Base-by-base conservation (phyloP, 2,797 vertebrate species). In the Gobio occitaniae region DNA sequence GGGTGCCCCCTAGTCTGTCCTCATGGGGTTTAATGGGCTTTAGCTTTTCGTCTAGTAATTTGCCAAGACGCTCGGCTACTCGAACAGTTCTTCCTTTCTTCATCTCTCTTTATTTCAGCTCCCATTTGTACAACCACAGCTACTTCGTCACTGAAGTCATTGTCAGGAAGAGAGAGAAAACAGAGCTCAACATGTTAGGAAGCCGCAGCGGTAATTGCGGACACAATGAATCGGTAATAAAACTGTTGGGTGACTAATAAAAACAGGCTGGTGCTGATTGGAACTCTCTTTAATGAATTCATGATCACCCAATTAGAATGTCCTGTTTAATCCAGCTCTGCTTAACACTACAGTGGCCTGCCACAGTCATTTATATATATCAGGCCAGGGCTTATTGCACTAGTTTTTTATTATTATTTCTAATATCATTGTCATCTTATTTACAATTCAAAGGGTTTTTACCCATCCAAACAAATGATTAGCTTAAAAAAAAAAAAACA, bases 221-320 rank as follows among this genome's bases (percentile, higher is more conserved):
- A 89, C 87, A 84, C 88, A 90, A 89, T 89, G 87, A 86, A 90
- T 89, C 82, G 65, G 88, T 90, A 88, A 90, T 90, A 91, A 91
- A 93, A 90, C 90, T 79, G 86, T 85, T 86, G 83, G 91, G 76
- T 90, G 93, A 92, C 86, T 91, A 92, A 89, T 91, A 90, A 94
- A 93, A 88, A 88, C 85, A 90, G 89, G 88, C 88, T 84, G 71
- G 82, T 89, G 87, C 90, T 93, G 88, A 91, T 89, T 93, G 87
- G 81, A 91, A 93, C 92, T 91, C 88, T 91, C 83, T 94, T 92
- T 92, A 93, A 92, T 91, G 91, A 90, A 91, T 92, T 88, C 86
- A 89, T 86, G 78, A 91, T 94, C 84, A 74, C 88, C 89, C 93
- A 92, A 93, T 94, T 95, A 92, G 87, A 74, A 88, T 88, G 63